phyloP scores from a whole-genome alignment of 2,113 vertebrate genomes.

The Recurvirostra avosetta region DNA sequence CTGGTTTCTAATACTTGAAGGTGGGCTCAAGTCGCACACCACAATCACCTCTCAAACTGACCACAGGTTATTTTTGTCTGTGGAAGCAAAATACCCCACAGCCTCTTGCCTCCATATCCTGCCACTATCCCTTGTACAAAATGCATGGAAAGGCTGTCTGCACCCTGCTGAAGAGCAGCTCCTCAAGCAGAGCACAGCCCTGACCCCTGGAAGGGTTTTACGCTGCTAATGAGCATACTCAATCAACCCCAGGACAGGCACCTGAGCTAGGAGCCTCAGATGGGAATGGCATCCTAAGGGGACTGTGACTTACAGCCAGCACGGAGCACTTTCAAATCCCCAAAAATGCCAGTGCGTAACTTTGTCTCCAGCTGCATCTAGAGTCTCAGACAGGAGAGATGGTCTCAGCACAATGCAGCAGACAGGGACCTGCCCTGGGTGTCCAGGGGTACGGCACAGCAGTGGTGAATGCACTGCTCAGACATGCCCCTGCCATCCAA shows the following conservation, averaged over 20 bases:
- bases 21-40: neutral
- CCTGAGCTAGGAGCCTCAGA: neutral
- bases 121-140: neutral
- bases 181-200: neutral
- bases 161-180: neutral
- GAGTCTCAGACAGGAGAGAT: neutral
- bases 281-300: no score
- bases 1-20: neutral
- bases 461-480: neutral
- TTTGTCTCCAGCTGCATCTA: neutral
- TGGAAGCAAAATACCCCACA: neutral
- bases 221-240: neutral
- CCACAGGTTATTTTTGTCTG: neutral
- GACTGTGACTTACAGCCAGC: neutral
- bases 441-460: fast-evolving
- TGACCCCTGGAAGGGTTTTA: neutral
- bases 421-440: neutral
- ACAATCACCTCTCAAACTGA: neutral
- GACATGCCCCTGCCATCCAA: neutral
- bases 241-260: neutral
- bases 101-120: neutral
- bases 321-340: neutral
- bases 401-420: neutral
- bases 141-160: neutral
- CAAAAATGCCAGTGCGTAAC: neutral